These are phyloP conservation scores for Papilio xuthus DNA, from an alignment of 1,140 invertebrate genomes.

Conservation along the genomic window DNA sequence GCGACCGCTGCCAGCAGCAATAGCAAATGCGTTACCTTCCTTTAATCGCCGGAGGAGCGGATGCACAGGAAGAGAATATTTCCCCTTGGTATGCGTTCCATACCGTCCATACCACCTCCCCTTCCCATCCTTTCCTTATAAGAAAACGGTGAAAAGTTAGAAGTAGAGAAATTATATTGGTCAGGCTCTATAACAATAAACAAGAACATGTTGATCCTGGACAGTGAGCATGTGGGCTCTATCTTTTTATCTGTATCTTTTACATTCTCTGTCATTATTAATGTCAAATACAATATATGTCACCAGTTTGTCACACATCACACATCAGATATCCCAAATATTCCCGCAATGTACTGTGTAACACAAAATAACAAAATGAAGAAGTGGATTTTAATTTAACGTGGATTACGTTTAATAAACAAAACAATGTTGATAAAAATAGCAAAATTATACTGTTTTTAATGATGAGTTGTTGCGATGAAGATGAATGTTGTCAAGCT, in stretches of 20 bases:
- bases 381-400: background rate
- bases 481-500: conserved; percentile 41
- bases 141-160: too few species aligned
- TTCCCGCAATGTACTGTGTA: background rate
- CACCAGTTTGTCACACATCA: background rate
- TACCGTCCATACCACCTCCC: too few species aligned
- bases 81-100: too few species aligned
- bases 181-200: too few species aligned
- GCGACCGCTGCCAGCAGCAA: too few species aligned
- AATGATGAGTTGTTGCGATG: conserved; percentile 45
- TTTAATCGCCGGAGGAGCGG: too few species aligned
- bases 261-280: background rate
- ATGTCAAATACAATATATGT: background rate
- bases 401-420: background rate
- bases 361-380: background rate
- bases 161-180: too few species aligned
- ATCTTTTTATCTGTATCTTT: background rate
- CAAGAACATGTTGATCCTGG: too few species aligned
- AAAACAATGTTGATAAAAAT: conserved; percentile 8
- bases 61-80: too few species aligned
- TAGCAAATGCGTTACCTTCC: too few species aligned
- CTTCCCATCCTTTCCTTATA: too few species aligned
- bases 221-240: too few species aligned
- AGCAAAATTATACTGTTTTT: conserved; percentile 4
- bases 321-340: background rate